Conservation (phyloP, 2,113 vertebrate species). For the Tetrax tetrax region DNA sequence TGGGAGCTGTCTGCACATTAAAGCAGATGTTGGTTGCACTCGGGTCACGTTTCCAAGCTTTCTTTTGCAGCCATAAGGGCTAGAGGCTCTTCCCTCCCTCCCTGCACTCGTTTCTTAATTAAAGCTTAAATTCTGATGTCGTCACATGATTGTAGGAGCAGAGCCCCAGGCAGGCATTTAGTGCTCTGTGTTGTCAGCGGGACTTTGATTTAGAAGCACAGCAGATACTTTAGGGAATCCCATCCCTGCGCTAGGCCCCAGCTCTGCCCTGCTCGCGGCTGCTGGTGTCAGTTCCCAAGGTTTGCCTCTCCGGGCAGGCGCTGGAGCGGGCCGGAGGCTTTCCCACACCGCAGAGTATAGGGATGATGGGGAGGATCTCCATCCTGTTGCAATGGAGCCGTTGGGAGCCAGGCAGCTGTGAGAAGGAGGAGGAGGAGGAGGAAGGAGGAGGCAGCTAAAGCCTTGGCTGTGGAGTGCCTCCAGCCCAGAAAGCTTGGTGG, state of each 20-base stretch:
- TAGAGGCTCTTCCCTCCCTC: conserved; percentile 14
- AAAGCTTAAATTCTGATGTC: conserved; percentile 54
- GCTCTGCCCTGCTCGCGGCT: not conserved
- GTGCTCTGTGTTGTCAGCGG: conserved; percentile 3
- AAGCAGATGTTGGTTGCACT: conserved; percentile 34
- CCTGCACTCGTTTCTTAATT: conserved; percentile 45
- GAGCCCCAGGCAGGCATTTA: conserved; percentile 47
- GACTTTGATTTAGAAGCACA: conserved; percentile 42
- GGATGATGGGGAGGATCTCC: not conserved
- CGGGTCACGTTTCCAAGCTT: conserved; percentile 29
- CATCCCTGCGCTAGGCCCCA: not conserved
- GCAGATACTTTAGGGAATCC: conserved; percentile 1
- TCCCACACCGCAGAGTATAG: not conserved
- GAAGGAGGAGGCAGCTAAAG: not conserved
- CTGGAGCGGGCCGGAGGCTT: not conserved
- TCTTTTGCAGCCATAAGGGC: conserved; percentile 3
- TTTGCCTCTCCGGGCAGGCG: not conserved
- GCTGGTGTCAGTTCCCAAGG: not conserved
- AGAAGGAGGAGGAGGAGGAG: not conserved
- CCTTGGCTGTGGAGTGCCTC: not conserved
- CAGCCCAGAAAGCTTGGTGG: not conserved
- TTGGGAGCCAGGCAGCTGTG: not conserved
- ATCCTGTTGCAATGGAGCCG: not conserved
- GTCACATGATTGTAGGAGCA: conserved; percentile 15
- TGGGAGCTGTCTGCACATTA: conserved; percentile 13